phyloP scores from a whole-genome alignment of 2,888 invertebrate genomes.

The Latheticus oryzae region DNA sequence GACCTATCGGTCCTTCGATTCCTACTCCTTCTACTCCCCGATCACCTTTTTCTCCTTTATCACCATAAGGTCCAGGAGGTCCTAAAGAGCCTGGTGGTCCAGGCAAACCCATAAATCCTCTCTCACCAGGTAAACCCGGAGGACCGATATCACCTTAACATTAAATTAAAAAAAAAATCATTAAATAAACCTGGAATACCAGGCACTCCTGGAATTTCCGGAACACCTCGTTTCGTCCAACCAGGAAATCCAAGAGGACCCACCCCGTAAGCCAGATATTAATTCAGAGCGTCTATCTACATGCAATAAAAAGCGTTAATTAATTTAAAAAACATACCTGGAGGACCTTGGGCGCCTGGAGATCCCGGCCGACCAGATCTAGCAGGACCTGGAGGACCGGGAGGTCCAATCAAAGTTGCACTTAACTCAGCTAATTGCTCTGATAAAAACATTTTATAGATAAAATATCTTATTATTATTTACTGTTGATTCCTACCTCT shows the following conservation, averaged over 20 bases:
- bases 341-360: slow-evolving; percentile 76
- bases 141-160: slow-evolving; percentile 77
- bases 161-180: slow-evolving; percentile 11
- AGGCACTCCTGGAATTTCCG: slow-evolving; percentile 68
- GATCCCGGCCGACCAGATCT: slow-evolving; percentile 78
- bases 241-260: slow-evolving; percentile 78
- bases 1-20: slow-evolving; percentile 79
- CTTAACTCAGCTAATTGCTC: slow-evolving; percentile 81
- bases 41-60: slow-evolving; percentile 81
- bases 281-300: slow-evolving; percentile 71
- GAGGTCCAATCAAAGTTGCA: slow-evolving; percentile 72
- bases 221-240: slow-evolving; percentile 66
- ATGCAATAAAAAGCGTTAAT: too few species aligned
- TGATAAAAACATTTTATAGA: too few species aligned
- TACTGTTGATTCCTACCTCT: slow-evolving; percentile 70
- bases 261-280: slow-evolving; percentile 71
- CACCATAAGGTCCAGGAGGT: slow-evolving; percentile 71
- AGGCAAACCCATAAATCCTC: slow-evolving; percentile 75
- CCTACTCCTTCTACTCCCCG: slow-evolving; percentile 79
- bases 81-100: slow-evolving; percentile 73
- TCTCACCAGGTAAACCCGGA: slow-evolving; percentile 73
- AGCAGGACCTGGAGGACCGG: slow-evolving; percentile 75
- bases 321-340: slow-evolving; percentile 69
- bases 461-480: too few species aligned
- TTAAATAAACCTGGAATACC: slow-evolving; percentile 70